Conservation (phyloP, 1,140 invertebrate genomes). For the Drosophila chauvacae region DNA sequence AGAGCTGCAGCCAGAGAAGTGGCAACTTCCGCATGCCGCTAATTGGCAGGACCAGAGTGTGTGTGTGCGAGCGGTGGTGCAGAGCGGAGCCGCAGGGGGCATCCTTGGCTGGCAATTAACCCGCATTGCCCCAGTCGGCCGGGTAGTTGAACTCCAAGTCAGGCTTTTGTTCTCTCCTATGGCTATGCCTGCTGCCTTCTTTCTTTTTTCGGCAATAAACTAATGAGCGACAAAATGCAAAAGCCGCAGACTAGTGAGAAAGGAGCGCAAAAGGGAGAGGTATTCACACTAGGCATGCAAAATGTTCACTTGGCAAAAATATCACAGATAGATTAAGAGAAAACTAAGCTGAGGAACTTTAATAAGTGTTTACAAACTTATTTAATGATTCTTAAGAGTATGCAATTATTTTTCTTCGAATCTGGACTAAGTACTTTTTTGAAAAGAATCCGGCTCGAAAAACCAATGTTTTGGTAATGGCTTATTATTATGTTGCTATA, state of each 20-base stretch:
- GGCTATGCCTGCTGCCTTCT: slow-evolving; percentile 29
- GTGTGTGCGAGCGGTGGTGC: neutral
- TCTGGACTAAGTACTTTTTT: neutral
- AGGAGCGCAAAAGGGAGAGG: slow-evolving; percentile 10
- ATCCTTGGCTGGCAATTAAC: slow-evolving; percentile 72
- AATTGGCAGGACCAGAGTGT: slow-evolving; percentile 71
- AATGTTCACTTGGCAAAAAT: slow-evolving; percentile 10
- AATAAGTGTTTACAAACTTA: neutral
- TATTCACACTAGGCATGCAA: slow-evolving; percentile 70
- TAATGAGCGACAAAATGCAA: slow-evolving; percentile 82
- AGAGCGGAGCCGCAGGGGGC: slow-evolving; percentile 30
- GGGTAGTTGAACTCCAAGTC: slow-evolving; percentile 71
- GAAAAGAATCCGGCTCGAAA: neutral
- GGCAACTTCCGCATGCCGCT: slow-evolving; percentile 75
- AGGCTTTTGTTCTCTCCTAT: slow-evolving; percentile 48
- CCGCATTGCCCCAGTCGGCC: slow-evolving; percentile 53
- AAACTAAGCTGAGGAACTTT: neutral
- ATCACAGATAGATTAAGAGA: neutral
- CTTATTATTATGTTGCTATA: neutral
- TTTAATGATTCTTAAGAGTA: neutral
- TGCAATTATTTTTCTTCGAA: neutral
- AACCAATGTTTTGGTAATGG: neutral
- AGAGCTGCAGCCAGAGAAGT: slow-evolving; percentile 47
- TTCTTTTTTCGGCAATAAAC: slow-evolving; percentile 79
- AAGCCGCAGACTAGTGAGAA: slow-evolving; percentile 43